Percentiles rank a stretch among this genome's conserved stretches.
phyloP scores from a whole-genome alignment of 2,797 vertebrate genomes.

The Pristis pectinata region DNA sequence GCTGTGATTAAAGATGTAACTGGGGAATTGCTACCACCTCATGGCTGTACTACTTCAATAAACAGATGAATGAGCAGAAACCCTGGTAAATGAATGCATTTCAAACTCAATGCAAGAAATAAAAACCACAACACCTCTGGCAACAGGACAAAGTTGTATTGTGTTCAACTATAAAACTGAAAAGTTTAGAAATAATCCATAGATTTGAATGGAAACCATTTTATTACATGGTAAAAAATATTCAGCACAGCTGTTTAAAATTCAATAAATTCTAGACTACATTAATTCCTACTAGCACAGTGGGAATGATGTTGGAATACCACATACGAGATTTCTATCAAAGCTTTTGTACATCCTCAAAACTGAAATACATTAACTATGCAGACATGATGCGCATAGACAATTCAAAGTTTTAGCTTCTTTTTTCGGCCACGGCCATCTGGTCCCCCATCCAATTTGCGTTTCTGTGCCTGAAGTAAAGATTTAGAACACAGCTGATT shows the following conservation, averaged over 20 bases:
- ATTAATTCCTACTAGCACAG: conserved; percentile 69
- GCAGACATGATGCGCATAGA: conserved; percentile 51
- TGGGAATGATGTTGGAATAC: conserved; percentile 81
- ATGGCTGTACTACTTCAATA: no score
- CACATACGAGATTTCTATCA: conserved; percentile 65
- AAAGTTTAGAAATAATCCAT: conserved; percentile 33
- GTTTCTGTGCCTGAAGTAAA: conserved; percentile 76
- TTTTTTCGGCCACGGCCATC: conserved; percentile 89
- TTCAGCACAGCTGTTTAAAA: conserved; percentile 78
- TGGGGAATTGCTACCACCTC: no score
- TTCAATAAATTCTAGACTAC: conserved; percentile 68
- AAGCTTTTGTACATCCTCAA: conserved; percentile 50
- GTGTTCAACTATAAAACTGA: neutral
- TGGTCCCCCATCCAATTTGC: conserved; percentile 81
- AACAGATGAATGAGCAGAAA: neutral
- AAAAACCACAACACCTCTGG: neutral
- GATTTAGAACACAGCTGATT: no score
- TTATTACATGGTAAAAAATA: conserved; percentile 76
- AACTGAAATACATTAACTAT: conserved; percentile 44
- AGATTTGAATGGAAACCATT: conserved; percentile 63
- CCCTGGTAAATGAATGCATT: neutral
- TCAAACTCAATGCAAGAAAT: neutral
- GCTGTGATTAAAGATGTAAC: no score
- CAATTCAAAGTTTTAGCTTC: conserved; percentile 87
- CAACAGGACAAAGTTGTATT: conserved; percentile 20